A percentile compares a stretch with the other conserved stretches of the same genome.
These are phyloP conservation scores for Uria lomvia DNA, from an alignment of 2,113 vertebrate species.

Conservation along the genomic window DNA sequence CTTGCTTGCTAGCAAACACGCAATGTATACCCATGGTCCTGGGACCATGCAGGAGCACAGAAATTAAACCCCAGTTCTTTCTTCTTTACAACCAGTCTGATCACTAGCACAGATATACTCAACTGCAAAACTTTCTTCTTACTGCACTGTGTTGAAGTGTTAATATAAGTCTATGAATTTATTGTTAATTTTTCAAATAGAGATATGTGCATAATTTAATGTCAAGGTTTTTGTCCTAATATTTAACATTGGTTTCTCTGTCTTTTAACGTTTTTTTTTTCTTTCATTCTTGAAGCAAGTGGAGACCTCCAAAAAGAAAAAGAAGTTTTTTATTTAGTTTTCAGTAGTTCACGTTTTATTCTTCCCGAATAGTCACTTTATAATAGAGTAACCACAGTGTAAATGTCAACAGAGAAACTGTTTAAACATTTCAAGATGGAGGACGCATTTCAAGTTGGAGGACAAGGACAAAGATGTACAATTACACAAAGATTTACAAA, in stretches of 20 bases:
- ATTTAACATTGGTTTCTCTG: not conserved
- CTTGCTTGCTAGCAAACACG: not conserved
- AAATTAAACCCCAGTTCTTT: not conserved
- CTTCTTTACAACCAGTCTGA: not conserved
- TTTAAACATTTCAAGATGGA: not conserved
- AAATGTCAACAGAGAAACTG: not conserved
- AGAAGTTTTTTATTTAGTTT: not conserved
- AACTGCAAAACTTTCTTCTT: not conserved
- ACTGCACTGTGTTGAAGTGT: not conserved
- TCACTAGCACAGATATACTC: not conserved
- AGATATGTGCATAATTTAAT: not conserved
- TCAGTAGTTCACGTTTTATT: not conserved
- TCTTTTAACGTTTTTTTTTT: not conserved
- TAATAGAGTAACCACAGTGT: not conserved
- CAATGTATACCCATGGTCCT: not conserved
- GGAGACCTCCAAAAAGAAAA: not conserved
- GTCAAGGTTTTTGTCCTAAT: not conserved
- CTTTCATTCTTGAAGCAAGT: not conserved
- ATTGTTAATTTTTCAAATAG: not conserved
- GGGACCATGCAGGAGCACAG: not conserved
- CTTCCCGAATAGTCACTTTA: not conserved
- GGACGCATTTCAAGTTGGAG: not conserved
- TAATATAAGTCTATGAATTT: not conserved
- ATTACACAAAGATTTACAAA: not conserved
- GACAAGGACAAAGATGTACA: not conserved